Evolutionary conservation across 2,113 vertebrate genomes (phyloP).

Genomic region (Cavia porcellus): DNA sequence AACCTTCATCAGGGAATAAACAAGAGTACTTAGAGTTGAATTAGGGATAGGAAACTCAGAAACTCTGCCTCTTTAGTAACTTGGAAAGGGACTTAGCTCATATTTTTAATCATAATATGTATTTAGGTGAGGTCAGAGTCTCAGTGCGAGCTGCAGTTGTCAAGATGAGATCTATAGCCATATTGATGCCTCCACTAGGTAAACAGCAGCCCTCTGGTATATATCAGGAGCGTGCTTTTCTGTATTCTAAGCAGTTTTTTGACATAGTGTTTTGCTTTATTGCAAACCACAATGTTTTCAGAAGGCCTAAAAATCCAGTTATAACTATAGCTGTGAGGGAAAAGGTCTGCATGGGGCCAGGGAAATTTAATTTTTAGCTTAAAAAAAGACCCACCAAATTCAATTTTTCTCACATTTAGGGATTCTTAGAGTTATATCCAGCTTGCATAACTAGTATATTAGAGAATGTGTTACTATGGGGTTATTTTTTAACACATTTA

Average conservation of each 20-base stretch:
- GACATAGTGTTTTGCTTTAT: constrained; percentile 82
- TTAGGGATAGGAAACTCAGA: neutral
- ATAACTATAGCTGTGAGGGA: constrained; percentile 77
- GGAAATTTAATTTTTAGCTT: constrained; percentile 82
- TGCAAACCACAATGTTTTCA: constrained; percentile 77
- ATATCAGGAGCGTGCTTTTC: constrained; percentile 55
- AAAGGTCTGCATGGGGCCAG: constrained; percentile 80
- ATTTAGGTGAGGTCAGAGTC: neutral
- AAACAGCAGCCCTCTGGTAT: constrained; percentile 5
- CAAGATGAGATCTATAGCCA: constrained; percentile 11
- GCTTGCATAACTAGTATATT: constrained; percentile 82
- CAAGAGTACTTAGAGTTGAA: neutral
- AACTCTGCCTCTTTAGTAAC: neutral
- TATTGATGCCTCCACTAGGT: neutral
- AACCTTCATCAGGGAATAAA: neutral
- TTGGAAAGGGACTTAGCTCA: neutral
- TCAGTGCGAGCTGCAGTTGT: constrained; percentile 52
- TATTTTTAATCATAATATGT: constrained; percentile 8
- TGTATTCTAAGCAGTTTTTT: constrained; percentile 83
- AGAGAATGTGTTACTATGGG: constrained; percentile 76
- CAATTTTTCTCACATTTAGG: constrained; percentile 82
- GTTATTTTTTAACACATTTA: constrained; percentile 82
- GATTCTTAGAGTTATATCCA: constrained; percentile 78
- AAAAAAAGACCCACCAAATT: constrained; percentile 78
- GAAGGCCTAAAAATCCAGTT: constrained; percentile 85